Base-by-base conservation (phyloP, 2,888 invertebrate genomes). In the Syrphus vitripennis region DNA sequence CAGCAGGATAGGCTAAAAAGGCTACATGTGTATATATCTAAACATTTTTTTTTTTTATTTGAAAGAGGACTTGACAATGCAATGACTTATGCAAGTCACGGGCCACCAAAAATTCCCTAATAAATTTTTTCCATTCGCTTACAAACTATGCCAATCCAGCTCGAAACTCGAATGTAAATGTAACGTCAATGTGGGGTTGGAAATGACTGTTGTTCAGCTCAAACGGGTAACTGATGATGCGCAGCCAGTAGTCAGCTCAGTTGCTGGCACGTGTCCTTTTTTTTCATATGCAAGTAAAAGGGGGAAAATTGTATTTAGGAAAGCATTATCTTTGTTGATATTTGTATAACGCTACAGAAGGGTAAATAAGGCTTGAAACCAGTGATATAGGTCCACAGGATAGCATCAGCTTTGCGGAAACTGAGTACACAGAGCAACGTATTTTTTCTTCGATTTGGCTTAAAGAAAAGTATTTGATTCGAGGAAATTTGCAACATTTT, bases 41-140 rank as follows among this genome's bases (percentile, higher is more conserved):
- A 31, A 24, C 50, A 42, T 4, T 14, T 10, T 37, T 55, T 71
- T 53, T 67, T 61, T 50, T 37, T 71, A 42, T 59, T 53, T 57
- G 55, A 12, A 76, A 75, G 24, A 75, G 37, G 50, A 77, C 69
- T 82, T 80, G 77, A 82, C 82, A 86, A 77, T 86, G 86, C 86
- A 86, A 78, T 86, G 86, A 86, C 82, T 81, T 82, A 86, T 86
- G 81, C 86, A 86, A 82, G 86, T 86, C 86, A 86, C 86, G 86
- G 72, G 72, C 45, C 65, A 71, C 74, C 71, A 69, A 72, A 77
- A 81, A 69, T 59, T 59, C 72, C 82, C 65, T 74, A 70, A 86
- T 78, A 78, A 78, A 86, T 77, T 82, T 86, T n/a, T 82, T 75
- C 86, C 63, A 86, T 86, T 82, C 82, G 82, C 82, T 86, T 74